Base-by-base conservation (phyloP, 2,797 vertebrate genomes). In the Tadarida brasiliensis region DNA sequence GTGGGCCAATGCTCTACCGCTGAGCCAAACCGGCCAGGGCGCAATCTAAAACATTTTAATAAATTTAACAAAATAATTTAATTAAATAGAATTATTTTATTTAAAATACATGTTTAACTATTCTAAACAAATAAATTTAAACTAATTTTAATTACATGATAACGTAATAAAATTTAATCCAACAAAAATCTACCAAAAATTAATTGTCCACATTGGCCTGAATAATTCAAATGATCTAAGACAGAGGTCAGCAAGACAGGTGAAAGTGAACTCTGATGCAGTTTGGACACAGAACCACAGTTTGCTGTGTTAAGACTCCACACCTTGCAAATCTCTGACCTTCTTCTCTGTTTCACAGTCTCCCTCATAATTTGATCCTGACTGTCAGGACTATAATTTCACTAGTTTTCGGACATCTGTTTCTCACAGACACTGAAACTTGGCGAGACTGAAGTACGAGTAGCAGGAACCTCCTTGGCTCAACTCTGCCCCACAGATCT, bases 101-200 rank as follows among this genome's bases (percentile, higher is more conserved):
- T 67, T 49, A 67, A 51, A 65, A 39, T 61, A 61, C 47, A 30
- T 74, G 26, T 28, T 77, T 77, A 33, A 47, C 30, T 65, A 83
- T 83, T 83, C 65, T 49, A 83, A 82, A 83, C 28, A 83, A 83
- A 65, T 65, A 49, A 22, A 28, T 44, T 47, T 82, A n/a, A 82
- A 47, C 49, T 65, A 33, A 83, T 33, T 51, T 65, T n/a, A 81
- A 56, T 56, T 56, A 78, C 35, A 80, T 78, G 33, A 82, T 49
- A 84, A 51, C 33, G 67, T 51, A 67, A 67, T 67, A 51, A 51
- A 65, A 67, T 51, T 87, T 91, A 90, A 81, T 80, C 28, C 54
- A 28, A 74, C 39, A 95, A 96, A 76, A 59, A 47, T 76, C 68
- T 92, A 95, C 85, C 73, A 68, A 81, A 82, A 87, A 47, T 44